Evolutionary conservation across 2,113 vertebrate species (phyloP), one percentile per base, ranked within the genome.

Genomic region (Antechinus stuartii): DNA sequence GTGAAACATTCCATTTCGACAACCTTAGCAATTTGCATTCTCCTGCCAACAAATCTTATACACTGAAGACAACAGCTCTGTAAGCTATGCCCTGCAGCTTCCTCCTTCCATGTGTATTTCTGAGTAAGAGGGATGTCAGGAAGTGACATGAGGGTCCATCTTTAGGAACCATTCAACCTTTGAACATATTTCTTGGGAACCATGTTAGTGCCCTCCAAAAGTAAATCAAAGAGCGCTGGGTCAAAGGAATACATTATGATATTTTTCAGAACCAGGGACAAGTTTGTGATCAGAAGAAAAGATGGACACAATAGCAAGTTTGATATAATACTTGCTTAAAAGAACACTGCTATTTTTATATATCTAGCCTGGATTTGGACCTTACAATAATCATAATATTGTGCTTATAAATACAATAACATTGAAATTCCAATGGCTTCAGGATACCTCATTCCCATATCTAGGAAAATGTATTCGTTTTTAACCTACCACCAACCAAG

Each of bases 1-100:
- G 49, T 94, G 92, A 98, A 96, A 97, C 76, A 46, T 93, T 95
- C 91, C 92, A 97, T 92, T 96, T 97, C 91, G 95, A 97, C 46
- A 94, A 42, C 91, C 54, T 91, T 27, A 89, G 47, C 96, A 61
- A 96, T 92, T 94, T 92, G 96, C 91, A 93, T 91, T 27, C 89
- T 92, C 91, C 91, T 96, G 68, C 54, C 93, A 90, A 52, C n/a
- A 91, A 96, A 97, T 92, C 26, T 92, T n/a, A 16, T 76, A 68
- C 56, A 49, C 42, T 56, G 89, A 46, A 96, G 94, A 93, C 93
- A 96, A 92, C 23, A 93, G 30, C 42, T 93, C 8, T 93, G 90
- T 89, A 92, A 95, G 90, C 84, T 90, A 84, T 11, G 46, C 46
- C 53, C 68, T 54, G 92, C 52, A 16, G 52, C 47, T 47, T 89